Evolutionary conservation across 2,797 vertebrate genomes (phyloP).

Genomic region (Acipenser oxyrinchus): DNA sequence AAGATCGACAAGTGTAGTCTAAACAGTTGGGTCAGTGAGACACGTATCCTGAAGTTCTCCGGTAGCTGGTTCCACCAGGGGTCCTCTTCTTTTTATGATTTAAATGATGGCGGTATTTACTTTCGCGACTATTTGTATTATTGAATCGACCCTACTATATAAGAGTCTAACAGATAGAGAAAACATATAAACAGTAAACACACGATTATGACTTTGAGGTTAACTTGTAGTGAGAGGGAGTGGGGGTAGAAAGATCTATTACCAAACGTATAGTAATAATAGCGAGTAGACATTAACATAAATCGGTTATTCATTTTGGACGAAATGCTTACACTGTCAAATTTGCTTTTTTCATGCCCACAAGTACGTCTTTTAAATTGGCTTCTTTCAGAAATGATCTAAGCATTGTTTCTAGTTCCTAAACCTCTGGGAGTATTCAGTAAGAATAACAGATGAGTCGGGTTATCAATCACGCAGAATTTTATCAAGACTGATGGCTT

Average conservation of each 20-base stretch:
- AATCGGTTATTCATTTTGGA: conserved; percentile 16
- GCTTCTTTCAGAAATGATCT: conserved; percentile 31
- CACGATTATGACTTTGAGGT: conserved; percentile 1
- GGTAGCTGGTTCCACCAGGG: no score
- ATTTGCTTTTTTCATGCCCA: conserved; percentile 17
- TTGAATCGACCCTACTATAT: no score
- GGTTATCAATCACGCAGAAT: conserved; percentile 64
- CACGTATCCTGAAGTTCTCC: no score
- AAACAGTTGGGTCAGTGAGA: no score
- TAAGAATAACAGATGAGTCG: conserved; percentile 35
- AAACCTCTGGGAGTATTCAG: conserved; percentile 34
- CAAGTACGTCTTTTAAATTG: conserved; percentile 29
- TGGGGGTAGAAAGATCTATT: no score
- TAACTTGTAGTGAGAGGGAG: not conserved
- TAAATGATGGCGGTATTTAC: no score
- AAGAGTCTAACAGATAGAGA: no score
- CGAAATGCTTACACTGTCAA: conserved; percentile 11
- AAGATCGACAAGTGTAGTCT: no score
- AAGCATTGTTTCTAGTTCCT: conserved; percentile 23
- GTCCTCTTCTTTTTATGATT: no score
- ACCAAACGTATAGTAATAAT: not conserved
- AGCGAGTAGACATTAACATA: not conserved
- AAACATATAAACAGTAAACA: not conserved
- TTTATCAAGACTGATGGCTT: conserved; percentile 56
- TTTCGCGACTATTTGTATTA: no score